Base-by-base conservation (phyloP, 2,113 vertebrate species). In the Spermophilus dauricus region DNA sequence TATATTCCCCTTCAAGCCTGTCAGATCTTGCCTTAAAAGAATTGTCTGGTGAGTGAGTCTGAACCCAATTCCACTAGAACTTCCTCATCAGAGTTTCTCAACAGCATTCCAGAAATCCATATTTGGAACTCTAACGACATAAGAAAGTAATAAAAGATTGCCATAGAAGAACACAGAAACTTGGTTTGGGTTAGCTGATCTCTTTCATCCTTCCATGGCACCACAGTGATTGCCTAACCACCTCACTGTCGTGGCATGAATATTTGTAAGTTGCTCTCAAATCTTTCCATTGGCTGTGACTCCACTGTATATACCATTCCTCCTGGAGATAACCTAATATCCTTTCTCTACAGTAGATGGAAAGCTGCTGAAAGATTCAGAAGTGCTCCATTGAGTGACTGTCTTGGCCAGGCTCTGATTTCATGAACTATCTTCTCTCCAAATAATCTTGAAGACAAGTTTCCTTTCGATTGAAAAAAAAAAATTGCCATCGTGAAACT, bases 401-500 rank as follows among this genome's bases (percentile, higher is more conserved):
- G 42, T 32, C 73, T 86, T 86, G 70, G 84, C 69, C 67, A 34
- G 24, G 37, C 53, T 69, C 39, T 89, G 39, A 85, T 14, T 28
- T 58, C 34, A 45, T 76, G 58, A 94, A 85, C 37, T 30, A 32
- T 34, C 37, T 4, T 16, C 78, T 94, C 77, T 85, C 94, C 89
- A 97, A 98, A 88, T 76, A 48, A 51, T 96, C 58, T 91, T 95
- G 75, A 56, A 96, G 83, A 51, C 0, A 56, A 58, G 39, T 77
- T 85, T 97, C 97, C n/a, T 97, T 97, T 96, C 75, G 30, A 89
- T 30, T 95, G 93, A 61, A 97, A 94, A 97, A 94, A 51, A 51
- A 94, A 51, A 48, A 42, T 42, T 80, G 53, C 9, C 58, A 89
- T 97, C 37, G 70, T 78, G 96, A 97, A 95, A 65, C 63, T 37